Percentiles rank a stretch among this genome's conserved stretches.
Conservation (phyloP, 2,113 vertebrate species). For the Gymnorhina tibicen region DNA sequence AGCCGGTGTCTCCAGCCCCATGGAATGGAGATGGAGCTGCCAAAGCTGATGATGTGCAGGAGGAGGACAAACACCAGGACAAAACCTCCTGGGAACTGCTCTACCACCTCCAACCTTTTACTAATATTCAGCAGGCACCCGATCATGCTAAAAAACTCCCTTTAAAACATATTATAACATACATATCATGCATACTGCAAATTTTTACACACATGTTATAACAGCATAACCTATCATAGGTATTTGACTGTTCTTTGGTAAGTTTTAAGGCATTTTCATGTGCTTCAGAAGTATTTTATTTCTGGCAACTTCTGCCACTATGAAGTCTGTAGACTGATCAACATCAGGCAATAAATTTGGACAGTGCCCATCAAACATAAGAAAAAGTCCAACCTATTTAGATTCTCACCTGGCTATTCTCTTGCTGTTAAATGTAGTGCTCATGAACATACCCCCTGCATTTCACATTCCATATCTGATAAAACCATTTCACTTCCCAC, state of each 20-base stretch:
- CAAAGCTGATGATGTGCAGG: neutral
- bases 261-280: neutral
- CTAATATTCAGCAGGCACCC: neutral
- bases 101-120: neutral
- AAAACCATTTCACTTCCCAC: neutral
- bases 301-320: neutral
- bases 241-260: neutral
- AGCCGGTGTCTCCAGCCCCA: neutral
- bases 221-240: neutral
- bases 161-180: neutral
- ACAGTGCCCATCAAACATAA: neutral
- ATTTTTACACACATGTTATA: rapidly evolving
- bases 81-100: neutral
- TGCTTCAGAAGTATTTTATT: neutral
- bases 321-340: neutral
- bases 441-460: neutral
- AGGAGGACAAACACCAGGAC: neutral
- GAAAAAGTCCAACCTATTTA: neutral
- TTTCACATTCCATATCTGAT: neutral
- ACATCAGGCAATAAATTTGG: neutral
- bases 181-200: rapidly evolving
- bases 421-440: neutral
- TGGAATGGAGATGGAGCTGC: neutral
- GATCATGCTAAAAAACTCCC: neutral
- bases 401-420: neutral